Conservation (phyloP, 2,797 vertebrate genomes). For the Morelia viridis region DNA sequence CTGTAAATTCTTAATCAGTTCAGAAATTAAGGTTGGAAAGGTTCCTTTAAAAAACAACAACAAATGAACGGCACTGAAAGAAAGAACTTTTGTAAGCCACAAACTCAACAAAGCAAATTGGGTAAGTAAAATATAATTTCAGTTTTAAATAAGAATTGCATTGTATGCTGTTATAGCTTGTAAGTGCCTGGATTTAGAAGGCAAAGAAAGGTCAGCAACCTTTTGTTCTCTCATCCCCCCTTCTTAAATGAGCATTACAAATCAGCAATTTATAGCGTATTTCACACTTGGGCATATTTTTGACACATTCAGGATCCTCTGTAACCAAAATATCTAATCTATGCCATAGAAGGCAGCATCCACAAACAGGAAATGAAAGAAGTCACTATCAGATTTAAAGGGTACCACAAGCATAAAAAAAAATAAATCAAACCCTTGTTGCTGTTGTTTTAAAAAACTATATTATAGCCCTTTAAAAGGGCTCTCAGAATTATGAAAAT, state of each 20-base stretch:
- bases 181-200: neutral
- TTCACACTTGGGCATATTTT: neutral
- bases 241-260: neutral
- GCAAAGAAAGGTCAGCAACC: neutral
- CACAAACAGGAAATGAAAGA: neutral
- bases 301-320: neutral
- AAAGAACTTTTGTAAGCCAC: neutral
- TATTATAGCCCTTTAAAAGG: conserved; percentile 2
- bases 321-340: neutral
- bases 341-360: neutral
- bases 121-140: neutral
- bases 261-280: neutral
- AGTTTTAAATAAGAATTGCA: neutral
- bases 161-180: neutral
- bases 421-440: neutral
- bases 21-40: neutral
- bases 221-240: neutral
- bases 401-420: neutral
- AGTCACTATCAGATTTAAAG: neutral
- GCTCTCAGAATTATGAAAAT: neutral
- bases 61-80: neutral
- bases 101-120: neutral
- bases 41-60: neutral
- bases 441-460: neutral
- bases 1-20: neutral